Evolutionary conservation across 2,888 invertebrate species (phyloP).

Genomic region (Scrobipalpa costella): DNA sequence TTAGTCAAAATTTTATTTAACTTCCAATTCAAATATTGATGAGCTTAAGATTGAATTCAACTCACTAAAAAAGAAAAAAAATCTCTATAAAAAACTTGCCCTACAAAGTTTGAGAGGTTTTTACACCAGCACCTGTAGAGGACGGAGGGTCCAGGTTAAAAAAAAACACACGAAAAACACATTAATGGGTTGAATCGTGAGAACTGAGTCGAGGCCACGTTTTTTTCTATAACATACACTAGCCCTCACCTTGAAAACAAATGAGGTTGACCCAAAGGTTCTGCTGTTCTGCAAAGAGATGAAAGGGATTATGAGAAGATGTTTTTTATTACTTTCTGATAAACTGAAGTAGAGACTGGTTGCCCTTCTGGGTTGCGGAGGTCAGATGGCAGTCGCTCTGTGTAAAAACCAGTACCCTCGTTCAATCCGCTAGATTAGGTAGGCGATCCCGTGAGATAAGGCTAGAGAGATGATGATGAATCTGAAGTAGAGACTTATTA

Average conservation of each 20-base stretch:
- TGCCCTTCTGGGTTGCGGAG: too few species aligned
- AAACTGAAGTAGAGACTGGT: too few species aligned
- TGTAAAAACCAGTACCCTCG: too few species aligned
- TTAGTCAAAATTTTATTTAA: constrained; percentile 1
- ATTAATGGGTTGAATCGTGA: constrained; percentile 61
- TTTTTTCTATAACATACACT: not conserved
- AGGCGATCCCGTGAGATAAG: too few species aligned
- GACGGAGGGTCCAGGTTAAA: constrained; percentile 46
- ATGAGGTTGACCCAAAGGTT: too few species aligned
- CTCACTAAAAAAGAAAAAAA: constrained; percentile 1
- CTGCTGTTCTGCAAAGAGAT: too few species aligned
- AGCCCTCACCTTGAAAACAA: not conserved
- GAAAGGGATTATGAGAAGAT: too few species aligned
- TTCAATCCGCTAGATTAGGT: too few species aligned
- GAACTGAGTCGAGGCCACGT: constrained; percentile 42
- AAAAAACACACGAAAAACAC: constrained; percentile 50
- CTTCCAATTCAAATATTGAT: not conserved
- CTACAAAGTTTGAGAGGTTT: constrained; percentile 46
- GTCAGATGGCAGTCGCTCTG: too few species aligned
- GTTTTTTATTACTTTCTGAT: too few species aligned
- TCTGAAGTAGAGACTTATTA: too few species aligned
- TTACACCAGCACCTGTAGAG: constrained; percentile 64
- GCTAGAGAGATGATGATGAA: too few species aligned
- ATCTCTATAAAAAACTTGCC: not conserved
- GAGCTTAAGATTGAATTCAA: not conserved